Evolutionary conservation across 2,113 vertebrate genomes (phyloP).

Genomic region (Nibea coibor): DNA sequence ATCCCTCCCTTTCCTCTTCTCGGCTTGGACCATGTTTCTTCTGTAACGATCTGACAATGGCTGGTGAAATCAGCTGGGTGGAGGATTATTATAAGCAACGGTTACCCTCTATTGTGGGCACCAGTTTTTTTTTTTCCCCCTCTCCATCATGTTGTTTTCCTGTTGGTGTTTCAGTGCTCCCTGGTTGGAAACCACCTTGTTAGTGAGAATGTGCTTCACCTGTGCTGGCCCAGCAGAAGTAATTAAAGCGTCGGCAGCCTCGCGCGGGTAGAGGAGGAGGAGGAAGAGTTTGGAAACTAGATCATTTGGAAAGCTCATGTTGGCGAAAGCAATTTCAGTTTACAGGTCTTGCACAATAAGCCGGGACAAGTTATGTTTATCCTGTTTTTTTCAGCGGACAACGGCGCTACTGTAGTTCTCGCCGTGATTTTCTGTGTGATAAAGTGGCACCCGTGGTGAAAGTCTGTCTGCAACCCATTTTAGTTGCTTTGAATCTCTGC

Average conservation of each 20-base stretch:
- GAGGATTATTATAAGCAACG: slow-evolving; percentile 52
- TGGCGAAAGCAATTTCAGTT: slow-evolving; percentile 53
- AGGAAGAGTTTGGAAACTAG: slow-evolving; percentile 61
- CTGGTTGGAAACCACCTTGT: slow-evolving; percentile 75
- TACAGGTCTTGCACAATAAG: slow-evolving; percentile 42
- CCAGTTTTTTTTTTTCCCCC: slow-evolving; percentile 15
- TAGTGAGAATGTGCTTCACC: slow-evolving; percentile 75
- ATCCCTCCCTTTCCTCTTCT: slow-evolving; percentile 28
- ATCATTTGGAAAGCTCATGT: slow-evolving; percentile 64
- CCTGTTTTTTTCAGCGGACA: slow-evolving; percentile 12
- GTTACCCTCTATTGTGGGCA: slow-evolving; percentile 50
- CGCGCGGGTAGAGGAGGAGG: slow-evolving; percentile 7
- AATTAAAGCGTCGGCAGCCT: slow-evolving; percentile 68
- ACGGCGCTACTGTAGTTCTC: slow-evolving; percentile 29
- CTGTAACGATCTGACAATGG: slow-evolving; percentile 49
- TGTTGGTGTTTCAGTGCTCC: slow-evolving; percentile 65
- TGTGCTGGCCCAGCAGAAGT: slow-evolving; percentile 74
- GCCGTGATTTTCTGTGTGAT: slow-evolving; percentile 42
- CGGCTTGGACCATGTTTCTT: slow-evolving; percentile 46
- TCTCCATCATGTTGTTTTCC: slow-evolving; percentile 61
- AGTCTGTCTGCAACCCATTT: slow-evolving; percentile 49
- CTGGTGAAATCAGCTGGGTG: slow-evolving; percentile 52
- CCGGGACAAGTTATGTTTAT: slow-evolving; percentile 50
- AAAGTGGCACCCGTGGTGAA: slow-evolving; percentile 54
- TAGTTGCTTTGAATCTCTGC: slow-evolving; percentile 51